Evolutionary conservation across 2,797 vertebrate species (phyloP).

Genomic region (Muraenolepis orangiensis): DNA sequence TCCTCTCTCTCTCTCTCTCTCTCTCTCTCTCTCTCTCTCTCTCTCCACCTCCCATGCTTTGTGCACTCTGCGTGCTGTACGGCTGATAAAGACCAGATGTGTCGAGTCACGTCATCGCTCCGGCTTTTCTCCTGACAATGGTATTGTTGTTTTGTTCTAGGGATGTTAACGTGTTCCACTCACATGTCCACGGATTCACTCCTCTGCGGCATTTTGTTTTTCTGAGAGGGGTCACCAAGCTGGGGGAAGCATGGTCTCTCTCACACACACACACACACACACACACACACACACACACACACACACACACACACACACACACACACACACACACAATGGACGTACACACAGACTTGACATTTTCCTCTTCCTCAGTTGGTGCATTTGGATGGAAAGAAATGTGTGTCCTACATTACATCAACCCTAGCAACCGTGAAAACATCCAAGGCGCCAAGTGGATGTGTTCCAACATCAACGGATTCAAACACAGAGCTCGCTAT

Average conservation of each 20-base stretch:
- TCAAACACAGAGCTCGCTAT: constrained; percentile 39
- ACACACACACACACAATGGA: not conserved
- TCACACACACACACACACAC: not conserved
- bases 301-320: not conserved
- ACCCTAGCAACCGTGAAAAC: constrained; percentile 71
- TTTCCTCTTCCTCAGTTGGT: not conserved
- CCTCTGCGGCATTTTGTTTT: not conserved
- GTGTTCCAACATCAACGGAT: constrained; percentile 47
- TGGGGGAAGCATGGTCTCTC: constrained; percentile 19
- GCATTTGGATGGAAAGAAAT: constrained; percentile 43
- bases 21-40: constrained; percentile 20
- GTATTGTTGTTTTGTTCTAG: constrained; percentile 17
- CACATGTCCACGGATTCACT: not conserved
- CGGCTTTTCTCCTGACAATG: constrained; percentile 45
- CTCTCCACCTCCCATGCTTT: not conserved
- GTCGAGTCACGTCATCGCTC: constrained; percentile 37
- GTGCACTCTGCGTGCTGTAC: constrained; percentile 18
- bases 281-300: not conserved
- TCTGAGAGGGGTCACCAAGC: not conserved
- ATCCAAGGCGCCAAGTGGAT: constrained; percentile 54
- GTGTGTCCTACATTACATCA: constrained; percentile 76
- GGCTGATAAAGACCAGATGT: constrained; percentile 46
- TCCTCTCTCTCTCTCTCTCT: constrained; percentile 21
- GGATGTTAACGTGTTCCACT: not conserved
- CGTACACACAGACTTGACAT: not conserved